Percentiles rank a stretch among this genome's conserved stretches.
These are phyloP conservation scores for Phenacoccus solenopsis DNA, from an alignment of 1,140 invertebrate species.

Conservation along the genomic window DNA sequence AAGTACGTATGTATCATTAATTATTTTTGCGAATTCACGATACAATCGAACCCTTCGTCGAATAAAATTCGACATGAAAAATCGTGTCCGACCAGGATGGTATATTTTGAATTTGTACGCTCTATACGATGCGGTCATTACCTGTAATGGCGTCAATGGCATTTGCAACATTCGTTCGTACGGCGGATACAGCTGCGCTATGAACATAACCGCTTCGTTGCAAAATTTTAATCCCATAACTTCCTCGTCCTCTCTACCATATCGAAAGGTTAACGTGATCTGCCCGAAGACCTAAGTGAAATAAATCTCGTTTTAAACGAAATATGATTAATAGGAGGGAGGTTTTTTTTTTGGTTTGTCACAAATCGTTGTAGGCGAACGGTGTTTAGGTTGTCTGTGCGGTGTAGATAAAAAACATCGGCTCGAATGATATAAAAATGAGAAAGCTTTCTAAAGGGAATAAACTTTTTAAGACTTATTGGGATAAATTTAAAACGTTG, in stretches of 20 bases:
- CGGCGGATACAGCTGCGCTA: slow-evolving; percentile 68
- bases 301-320: neutral
- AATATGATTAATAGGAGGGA: neutral
- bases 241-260: slow-evolving; percentile 81
- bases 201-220: slow-evolving; percentile 76
- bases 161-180: slow-evolving; percentile 35
- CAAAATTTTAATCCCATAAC: slow-evolving; percentile 86
- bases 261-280: slow-evolving; percentile 73
- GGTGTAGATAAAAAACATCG: neutral
- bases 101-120: too few species aligned
- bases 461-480: neutral
- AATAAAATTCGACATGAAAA: too few species aligned
- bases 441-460: too few species aligned
- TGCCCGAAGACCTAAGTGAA: slow-evolving; percentile 55
- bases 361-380: neutral
- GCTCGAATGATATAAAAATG: too few species aligned
- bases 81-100: too few species aligned
- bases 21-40: too few species aligned
- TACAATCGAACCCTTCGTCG: too few species aligned
- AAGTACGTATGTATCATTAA: too few species aligned
- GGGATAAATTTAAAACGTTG: neutral
- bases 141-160: slow-evolving; percentile 58
- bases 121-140: too few species aligned
- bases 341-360: too few species aligned
- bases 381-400: neutral